A percentile compares a stretch with the other conserved stretches of the same genome.
phyloP scores from a whole-genome alignment of 2,888 invertebrate species.

The Epistrophella euchroma region DNA sequence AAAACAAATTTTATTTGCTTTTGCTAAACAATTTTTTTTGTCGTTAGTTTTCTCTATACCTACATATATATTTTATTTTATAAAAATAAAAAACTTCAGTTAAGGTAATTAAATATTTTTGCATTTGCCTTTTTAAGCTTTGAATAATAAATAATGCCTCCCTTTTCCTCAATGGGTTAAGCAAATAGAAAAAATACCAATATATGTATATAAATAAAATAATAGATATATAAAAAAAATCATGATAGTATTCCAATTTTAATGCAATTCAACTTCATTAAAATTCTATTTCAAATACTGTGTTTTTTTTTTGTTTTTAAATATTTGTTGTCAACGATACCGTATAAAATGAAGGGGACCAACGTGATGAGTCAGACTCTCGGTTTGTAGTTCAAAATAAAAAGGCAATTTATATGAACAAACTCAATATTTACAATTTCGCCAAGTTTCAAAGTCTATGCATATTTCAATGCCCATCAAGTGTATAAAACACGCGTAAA shows the following conservation, averaged over 20 bases:
- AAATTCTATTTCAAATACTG: conserved; percentile 68
- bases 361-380: conserved; percentile 52
- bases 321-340: not conserved
- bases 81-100: conserved; percentile 27
- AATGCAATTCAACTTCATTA: conserved; percentile 69
- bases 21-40: conserved; percentile 25
- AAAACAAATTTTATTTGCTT: conserved; percentile 63
- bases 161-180: conserved; percentile 51
- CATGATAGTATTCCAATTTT: conserved; percentile 70
- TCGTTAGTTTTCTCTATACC: not conserved
- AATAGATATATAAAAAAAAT: conserved; percentile 11
- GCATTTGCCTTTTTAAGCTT: conserved; percentile 36
- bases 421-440: conserved; percentile 31
- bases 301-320: not conserved
- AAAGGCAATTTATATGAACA: not conserved
- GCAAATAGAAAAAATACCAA: conserved; percentile 19
- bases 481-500: conserved; percentile 33
- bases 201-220: not conserved
- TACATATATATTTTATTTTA: not conserved
- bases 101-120: conserved; percentile 66
- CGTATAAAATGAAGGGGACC: not conserved
- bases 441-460: conserved; percentile 40
- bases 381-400: conserved; percentile 19
- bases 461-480: conserved; percentile 61
- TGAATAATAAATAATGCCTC: conserved; percentile 55